Percentiles rank a stretch among this genome's conserved stretches.
phyloP scores from a whole-genome alignment of 2,888 invertebrate genomes.

The Ornithoptera priamus region DNA sequence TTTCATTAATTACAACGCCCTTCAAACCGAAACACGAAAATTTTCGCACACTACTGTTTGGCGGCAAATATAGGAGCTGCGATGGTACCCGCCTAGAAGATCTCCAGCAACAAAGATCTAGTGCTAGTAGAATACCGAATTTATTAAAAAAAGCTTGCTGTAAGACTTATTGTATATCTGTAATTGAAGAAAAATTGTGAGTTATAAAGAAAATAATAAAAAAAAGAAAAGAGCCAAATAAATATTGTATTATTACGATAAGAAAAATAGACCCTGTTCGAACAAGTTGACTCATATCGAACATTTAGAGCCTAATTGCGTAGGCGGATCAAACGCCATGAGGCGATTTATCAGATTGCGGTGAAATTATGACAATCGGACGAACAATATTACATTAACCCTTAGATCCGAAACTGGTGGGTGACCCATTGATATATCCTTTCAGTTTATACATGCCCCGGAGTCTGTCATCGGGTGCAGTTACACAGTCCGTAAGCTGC shows the following conservation, averaged over 20 bases:
- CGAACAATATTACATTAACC: conserved; percentile 33
- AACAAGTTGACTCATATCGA: neutral
- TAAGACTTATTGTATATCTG: too few species aligned
- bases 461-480: too few species aligned
- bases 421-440: conserved; percentile 45
- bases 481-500: conserved; percentile 16
- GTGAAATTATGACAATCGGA: conserved; percentile 27
- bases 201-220: neutral
- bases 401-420: conserved; percentile 11
- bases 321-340: conserved; percentile 31
- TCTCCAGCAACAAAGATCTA: too few species aligned
- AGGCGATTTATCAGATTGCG: conserved; percentile 33
- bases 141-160: too few species aligned
- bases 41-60: too few species aligned
- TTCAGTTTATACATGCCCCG: conserved; percentile 34
- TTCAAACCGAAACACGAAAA: too few species aligned
- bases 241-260: neutral
- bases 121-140: too few species aligned
- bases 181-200: too few species aligned
- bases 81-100: too few species aligned
- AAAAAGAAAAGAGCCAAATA: neutral
- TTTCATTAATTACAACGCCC: too few species aligned
- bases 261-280: neutral
- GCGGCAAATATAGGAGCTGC: too few species aligned
- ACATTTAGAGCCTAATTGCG: neutral